Base-by-base conservation (phyloP, 2,888 invertebrate genomes). In the Drosophila mayaguana region DNA sequence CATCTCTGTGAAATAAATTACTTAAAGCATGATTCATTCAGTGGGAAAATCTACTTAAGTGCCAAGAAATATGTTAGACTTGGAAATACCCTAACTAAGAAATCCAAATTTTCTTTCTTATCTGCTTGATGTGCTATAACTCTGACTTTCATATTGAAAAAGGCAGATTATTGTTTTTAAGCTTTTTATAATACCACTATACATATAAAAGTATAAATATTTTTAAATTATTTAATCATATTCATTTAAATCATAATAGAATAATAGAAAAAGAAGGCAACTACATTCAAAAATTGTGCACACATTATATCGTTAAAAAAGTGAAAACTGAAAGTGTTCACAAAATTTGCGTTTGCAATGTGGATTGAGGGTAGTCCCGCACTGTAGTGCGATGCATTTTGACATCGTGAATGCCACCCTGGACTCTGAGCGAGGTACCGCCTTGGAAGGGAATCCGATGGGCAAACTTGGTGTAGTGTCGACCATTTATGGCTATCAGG, bases 401-500 rank as follows among this genome's bases (percentile, higher is more conserved):
- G 12, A 64, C 54, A 34, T 62, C 61, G 40, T 69, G 38, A n/a
- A 74, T 18, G 18, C 28, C 51, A 2, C 75, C 75, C 7, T 3
- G 32, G 20, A 76, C 48, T 11, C 45, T 40, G 2, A 78, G 14
- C 1, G 16, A 0, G 11, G 34, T 20, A 1, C 69, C 69, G 0
- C 22, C 32, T 3, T 91, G 86, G 60, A 94, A 93, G 12, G 96
- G 94, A 51, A 96, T 85, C 90, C 94, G 94, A 90, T 96, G 96
- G 0, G 91, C 83, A 89, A 94, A 97, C 32, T 94, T 94, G 82
- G 96, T 95, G 88, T 95, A 95, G 89, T 96, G 96, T 67, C 94
- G 93, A 0, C 96, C 96, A 90, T 97, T 95, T 2, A 96, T 93
- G 0, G 96, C 94, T 82, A 96, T 95, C 89, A 95, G 86, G 38